Conservation (phyloP, 2,113 vertebrate genomes). For the Anolis sagrei region DNA sequence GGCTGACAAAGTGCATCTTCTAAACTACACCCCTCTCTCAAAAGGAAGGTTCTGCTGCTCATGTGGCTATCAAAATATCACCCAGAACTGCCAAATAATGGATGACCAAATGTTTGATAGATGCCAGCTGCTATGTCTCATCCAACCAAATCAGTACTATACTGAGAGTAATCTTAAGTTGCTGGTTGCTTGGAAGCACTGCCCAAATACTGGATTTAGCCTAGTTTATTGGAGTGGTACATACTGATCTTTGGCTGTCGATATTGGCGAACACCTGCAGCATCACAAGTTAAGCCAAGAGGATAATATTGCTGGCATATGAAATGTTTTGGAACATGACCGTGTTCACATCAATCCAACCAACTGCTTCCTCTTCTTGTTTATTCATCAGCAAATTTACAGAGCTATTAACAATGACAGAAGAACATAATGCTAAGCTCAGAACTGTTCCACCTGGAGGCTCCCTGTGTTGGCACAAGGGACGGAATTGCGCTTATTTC, state of each 20-base stretch:
- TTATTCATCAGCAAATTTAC: slow-evolving; percentile 10
- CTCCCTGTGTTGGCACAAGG: not conserved
- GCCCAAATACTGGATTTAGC: not conserved
- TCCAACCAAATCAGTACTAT: slow-evolving; percentile 12
- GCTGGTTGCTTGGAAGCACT: not conserved
- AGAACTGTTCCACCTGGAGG: not conserved
- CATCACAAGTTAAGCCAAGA: slow-evolving; percentile 4
- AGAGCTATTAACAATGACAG: not conserved
- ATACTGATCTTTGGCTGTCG: not conserved
- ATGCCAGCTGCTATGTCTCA: slow-evolving; percentile 11
- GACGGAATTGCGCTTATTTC: not conserved
- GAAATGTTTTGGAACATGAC: not conserved
- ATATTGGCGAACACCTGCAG: slow-evolving; percentile 1
- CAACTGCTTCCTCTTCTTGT: not conserved
- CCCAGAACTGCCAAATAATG: not conserved
- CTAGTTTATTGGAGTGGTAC: not conserved
- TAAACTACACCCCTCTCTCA: not conserved
- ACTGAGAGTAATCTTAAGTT: not conserved
- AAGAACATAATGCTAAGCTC: not conserved
- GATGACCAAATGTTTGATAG: slow-evolving; percentile 16
- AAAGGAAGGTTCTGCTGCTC: not conserved
- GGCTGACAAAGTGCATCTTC: not conserved
- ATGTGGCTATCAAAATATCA: not conserved
- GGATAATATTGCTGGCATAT: slow-evolving; percentile 4
- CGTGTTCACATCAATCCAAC: not conserved